Base-by-base conservation (phyloP, 2,888 invertebrate genomes). In the Listrodromus nycthemerus region DNA sequence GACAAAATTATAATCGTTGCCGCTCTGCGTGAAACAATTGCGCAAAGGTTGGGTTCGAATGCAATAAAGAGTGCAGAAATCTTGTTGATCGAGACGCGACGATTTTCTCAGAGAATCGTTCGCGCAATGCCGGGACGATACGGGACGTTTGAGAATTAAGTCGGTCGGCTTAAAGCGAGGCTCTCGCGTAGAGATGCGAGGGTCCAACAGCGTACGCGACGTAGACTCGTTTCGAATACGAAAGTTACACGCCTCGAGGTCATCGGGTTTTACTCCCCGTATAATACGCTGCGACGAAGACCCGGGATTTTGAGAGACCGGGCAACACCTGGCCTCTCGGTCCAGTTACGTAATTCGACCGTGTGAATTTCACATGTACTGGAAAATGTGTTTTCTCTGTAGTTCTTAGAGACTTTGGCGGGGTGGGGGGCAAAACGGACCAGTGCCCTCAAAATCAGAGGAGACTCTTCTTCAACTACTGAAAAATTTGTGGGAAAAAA, bases 211-310 rank as follows among this genome's bases (percentile, higher is more conserved):
- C 82, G 48, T 55, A 27, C n/a, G 50, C 50, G 67, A 65, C 58
- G 37, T 33, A 41, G 70, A 71, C 73, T 69, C 80, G 80, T 88
- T 85, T 65, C 82, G 80, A 86, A 86, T 88, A 87, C 88, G 90
- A 90, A 90, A 90, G 89, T 87, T 88, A 87, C 86, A 81, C 80
- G 69, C 79, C 58, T 73, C 91, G 90, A 91, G 91, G 91, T 88
- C 90, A 84, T 81, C 88, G 73, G 70, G 90, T 90, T 91, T 89
- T 86, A 88, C 87, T 73, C 79, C 70, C 85, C 70, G 98, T 97
- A 77, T 61, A 50, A 73, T 69, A 67, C 66, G 67, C 8, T 1
- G 10, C 41, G 55, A 98, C 27, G 50, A 61, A 30, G 52, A 69
- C 37, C 63, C 19, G 24, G 65, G 66, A 63, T 74, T 78, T 78